Base-by-base conservation (phyloP, 2,797 vertebrate species). In the Anolis apletophallus region DNA sequence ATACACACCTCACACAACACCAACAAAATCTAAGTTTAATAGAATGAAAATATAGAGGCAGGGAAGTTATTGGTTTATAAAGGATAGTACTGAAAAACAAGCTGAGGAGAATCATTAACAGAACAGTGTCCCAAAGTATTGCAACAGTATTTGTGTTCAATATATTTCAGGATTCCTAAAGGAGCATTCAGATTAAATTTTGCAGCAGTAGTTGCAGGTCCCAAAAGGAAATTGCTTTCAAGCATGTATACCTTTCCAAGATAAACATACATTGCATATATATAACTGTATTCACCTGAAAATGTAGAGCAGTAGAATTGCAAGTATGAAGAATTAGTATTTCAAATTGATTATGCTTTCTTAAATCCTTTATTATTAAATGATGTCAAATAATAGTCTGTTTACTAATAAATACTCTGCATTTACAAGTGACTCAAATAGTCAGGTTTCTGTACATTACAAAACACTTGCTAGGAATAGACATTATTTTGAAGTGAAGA, bases 371-470 rank as follows among this genome's bases (percentile, higher is more conserved):
- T 0, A 55, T 85, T 92, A 90, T 92, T 87, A 91, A 90, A 80
- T 88, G 91, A 81, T 26, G 19, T 40, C 11, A 90, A 0, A 91
- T 1, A 83, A 93, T 40, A 50, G 78, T 54, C 29, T 88, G 23
- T 88, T 92, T 93, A 88, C 82, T 94, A 40, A 81, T 90, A 87
- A 68, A 52, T 79, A 85, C 87, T 79, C 64, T 87, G 6, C 50
- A 68, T 68, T 90, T 87, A 59, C 69, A 86, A 73, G 34, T 85
- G 19, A 57, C 36, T 46, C 71, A 5, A 77, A 10, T 23, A 77
- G 87, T 88, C 74, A 40, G 4, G 19, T 26, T 36, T 85, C 54
- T 64, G 3, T 81, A 54, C 84, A 57, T 76, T 0, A 73, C 0
- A 84, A 61, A 55, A 90, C 5, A 57, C 77, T 64, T 80, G 3